These are phyloP conservation scores for Ancistrus triradiatus DNA, from an alignment of 2,113 vertebrate species.

Conservation along the genomic window DNA sequence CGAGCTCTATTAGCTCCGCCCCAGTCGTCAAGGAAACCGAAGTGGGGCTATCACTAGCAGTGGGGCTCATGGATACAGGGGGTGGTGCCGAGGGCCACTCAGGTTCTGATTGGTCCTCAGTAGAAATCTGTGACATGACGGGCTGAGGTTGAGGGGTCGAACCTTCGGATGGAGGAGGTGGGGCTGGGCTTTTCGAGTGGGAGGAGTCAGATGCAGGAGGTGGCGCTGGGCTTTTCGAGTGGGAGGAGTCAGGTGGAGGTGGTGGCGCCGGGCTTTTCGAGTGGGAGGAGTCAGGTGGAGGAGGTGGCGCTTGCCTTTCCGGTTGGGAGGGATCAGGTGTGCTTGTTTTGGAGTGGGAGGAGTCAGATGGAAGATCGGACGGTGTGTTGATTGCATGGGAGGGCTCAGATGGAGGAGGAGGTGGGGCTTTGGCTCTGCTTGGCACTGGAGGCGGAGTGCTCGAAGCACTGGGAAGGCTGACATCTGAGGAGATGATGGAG, in stretches of 20 bases:
- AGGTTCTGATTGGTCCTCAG: constrained; percentile 49
- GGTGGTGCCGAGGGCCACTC: constrained; percentile 55
- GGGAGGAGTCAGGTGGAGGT: constrained; percentile 9
- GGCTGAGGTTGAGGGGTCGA: constrained; percentile 43
- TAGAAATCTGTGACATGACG: constrained; percentile 30
- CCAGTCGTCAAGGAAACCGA: constrained; percentile 81
- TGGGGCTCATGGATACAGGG: constrained; percentile 55
- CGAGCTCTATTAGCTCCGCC: constrained; percentile 89
- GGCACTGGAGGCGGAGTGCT: constrained; percentile 90
- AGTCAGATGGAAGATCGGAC: constrained; percentile 15
- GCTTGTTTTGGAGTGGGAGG: constrained; percentile 46
- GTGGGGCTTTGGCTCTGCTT: constrained; percentile 70
- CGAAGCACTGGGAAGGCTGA: constrained; percentile 76
- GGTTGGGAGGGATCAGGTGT: constrained; percentile 21
- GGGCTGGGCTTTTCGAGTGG: constrained; percentile 49
- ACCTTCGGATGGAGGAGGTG: constrained; percentile 37
- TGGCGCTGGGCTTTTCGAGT: constrained; percentile 26
- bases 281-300: not conserved
- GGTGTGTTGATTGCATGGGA: constrained; percentile 11
- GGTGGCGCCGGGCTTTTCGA: constrained; percentile 29
- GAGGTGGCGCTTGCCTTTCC: constrained; percentile 23
- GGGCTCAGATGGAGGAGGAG: constrained; percentile 23
- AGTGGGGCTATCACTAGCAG: constrained; percentile 44
- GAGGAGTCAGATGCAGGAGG: constrained; percentile 3
- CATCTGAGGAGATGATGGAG: constrained; percentile 73